Percentiles rank a stretch among this genome's conserved stretches.
Conservation (phyloP, 1,140 invertebrate genomes). For the Drosophila littoralis region DNA sequence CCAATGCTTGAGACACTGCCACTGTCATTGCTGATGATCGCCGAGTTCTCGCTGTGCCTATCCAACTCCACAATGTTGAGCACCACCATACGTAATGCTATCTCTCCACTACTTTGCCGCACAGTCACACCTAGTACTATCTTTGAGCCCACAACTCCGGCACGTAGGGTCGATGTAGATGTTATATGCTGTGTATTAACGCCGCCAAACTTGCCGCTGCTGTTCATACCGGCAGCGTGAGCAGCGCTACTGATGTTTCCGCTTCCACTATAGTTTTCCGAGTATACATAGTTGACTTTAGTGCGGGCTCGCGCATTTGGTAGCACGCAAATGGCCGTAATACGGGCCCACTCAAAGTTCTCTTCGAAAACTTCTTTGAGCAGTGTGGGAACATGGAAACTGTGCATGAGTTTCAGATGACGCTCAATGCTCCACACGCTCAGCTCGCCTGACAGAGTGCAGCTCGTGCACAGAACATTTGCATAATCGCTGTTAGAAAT, state of each 20-base stretch:
- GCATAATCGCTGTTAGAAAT: constrained; percentile 87
- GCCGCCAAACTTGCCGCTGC: constrained; percentile 52
- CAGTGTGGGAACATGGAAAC: constrained; percentile 67
- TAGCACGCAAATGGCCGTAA: constrained; percentile 78
- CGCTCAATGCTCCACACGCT: constrained; percentile 90
- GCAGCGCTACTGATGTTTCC: constrained; percentile 31
- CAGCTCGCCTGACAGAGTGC: constrained; percentile 85
- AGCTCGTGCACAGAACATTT: constrained; percentile 89
- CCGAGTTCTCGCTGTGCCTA: constrained; percentile 58
- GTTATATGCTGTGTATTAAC: constrained; percentile 70
- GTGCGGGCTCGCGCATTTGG: constrained; percentile 72
- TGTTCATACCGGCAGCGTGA: constrained; percentile 30
- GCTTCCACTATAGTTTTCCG: constrained; percentile 52
- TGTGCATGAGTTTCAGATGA: constrained; percentile 86
- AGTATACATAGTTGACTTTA: constrained; percentile 76
- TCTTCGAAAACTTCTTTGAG: constrained; percentile 79
- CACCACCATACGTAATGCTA: constrained; percentile 76
- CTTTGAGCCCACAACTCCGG: constrained; percentile 78
- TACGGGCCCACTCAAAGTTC: constrained; percentile 71
- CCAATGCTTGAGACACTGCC: constrained; percentile 66
- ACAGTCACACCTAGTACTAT: constrained; percentile 75
- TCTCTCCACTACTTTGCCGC: constrained; percentile 72
- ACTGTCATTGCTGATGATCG: constrained; percentile 67
- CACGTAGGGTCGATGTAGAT: constrained; percentile 78
- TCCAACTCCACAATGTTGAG: constrained; percentile 75